phyloP scores from a whole-genome alignment of 1,140 invertebrate species.

The Lasioglossum baleicum region DNA sequence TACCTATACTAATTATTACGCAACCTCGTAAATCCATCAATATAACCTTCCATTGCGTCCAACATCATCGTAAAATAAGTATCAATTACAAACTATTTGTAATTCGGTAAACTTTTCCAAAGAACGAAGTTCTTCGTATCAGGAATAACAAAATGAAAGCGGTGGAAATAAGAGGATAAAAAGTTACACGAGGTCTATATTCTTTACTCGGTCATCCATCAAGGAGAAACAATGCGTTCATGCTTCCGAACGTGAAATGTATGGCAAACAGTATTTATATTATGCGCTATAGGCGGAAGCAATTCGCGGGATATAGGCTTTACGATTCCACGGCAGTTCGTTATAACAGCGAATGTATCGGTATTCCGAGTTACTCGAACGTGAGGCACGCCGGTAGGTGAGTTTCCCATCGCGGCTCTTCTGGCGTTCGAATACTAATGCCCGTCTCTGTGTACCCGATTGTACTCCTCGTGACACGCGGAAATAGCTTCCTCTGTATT shows the following conservation, averaged over 20 bases:
- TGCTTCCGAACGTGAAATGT: conserved; percentile 27
- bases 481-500: conserved; percentile 41
- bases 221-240: conserved; percentile 5
- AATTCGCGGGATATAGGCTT: conserved; percentile 37
- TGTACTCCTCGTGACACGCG: conserved; percentile 54
- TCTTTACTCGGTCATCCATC: neutral
- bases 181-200: too few relatives aligned
- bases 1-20: too few relatives aligned
- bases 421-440: conserved; percentile 60
- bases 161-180: neutral
- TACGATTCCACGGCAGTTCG: conserved; percentile 41
- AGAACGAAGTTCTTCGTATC: too few relatives aligned
- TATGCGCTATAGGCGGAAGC: neutral
- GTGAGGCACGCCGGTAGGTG: conserved; percentile 41
- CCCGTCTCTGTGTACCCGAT: conserved; percentile 45
- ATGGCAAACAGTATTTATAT: conserved; percentile 43
- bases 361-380: conserved; percentile 54
- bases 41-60: too few relatives aligned
- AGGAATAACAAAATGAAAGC: too few relatives aligned
- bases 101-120: too few relatives aligned
- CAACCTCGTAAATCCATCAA: too few relatives aligned
- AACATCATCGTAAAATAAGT: too few relatives aligned
- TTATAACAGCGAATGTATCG: conserved; percentile 43
- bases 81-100: too few relatives aligned
- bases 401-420: conserved; percentile 53